phyloP scores from a whole-genome alignment of 2,888 invertebrate genomes.

The Epirrhoe tristata region DNA sequence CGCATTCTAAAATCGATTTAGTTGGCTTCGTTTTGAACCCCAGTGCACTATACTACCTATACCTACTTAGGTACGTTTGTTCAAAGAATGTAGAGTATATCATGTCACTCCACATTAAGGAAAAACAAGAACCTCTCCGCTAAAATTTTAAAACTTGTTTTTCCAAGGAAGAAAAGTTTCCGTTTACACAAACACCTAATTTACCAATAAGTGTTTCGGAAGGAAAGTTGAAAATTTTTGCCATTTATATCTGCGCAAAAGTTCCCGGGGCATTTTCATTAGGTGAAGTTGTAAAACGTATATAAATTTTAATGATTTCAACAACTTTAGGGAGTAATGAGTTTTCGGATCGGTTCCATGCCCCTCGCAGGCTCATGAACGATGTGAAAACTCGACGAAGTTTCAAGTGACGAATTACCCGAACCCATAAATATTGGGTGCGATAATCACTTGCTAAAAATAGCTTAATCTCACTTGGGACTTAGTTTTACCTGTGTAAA shows the following conservation, averaged over 20 bases:
- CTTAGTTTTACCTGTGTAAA: not conserved
- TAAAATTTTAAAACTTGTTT: conserved; percentile 30
- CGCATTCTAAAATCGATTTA: conserved; percentile 14
- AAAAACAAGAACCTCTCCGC: conserved; percentile 12
- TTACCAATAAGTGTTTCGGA: conserved; percentile 45
- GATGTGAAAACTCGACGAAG: conserved; percentile 57
- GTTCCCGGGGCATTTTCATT: conserved; percentile 68
- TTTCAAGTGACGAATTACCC: conserved; percentile 59
- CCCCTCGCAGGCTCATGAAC: conserved; percentile 49
- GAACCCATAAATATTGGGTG: conserved; percentile 50
- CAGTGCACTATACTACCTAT: not conserved
- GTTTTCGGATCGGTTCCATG: conserved; percentile 56
- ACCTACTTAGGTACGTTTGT: too few relatives aligned
- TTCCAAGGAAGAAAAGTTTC: conserved; percentile 37
- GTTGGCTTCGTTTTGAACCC: conserved; percentile 4
- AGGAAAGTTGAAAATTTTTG: conserved; percentile 42
- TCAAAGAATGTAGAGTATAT: not conserved
- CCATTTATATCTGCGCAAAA: conserved; percentile 51
- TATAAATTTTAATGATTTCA: conserved; percentile 77
- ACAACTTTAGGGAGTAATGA: conserved; percentile 71
- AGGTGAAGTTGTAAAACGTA: conserved; percentile 64
- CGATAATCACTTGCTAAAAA: conserved; percentile 45
- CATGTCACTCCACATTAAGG: conserved; percentile 15
- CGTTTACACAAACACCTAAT: conserved; percentile 42
- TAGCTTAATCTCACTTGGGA: conserved; percentile 21